Percentiles rank a stretch among this genome's conserved stretches.
Conservation (phyloP, 2,113 vertebrate genomes). For the Seriola rivoliana region DNA sequence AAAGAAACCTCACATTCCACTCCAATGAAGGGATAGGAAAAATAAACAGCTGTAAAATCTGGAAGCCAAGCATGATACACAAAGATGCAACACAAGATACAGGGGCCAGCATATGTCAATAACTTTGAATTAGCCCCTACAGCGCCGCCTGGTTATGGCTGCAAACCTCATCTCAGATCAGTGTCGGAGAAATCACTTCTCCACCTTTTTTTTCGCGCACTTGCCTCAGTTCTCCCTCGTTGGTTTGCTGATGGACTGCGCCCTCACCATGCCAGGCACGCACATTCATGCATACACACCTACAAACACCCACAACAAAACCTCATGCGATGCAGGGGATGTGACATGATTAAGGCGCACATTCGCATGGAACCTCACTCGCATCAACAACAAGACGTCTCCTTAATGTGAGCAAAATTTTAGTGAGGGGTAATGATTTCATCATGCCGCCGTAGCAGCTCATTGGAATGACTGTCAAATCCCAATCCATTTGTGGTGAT, state of each 20-base stretch:
- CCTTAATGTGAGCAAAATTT: conserved; percentile 49
- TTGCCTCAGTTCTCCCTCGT: conserved; percentile 65
- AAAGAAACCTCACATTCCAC: conserved; percentile 15
- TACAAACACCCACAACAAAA: conserved; percentile 25
- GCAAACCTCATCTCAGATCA: conserved; percentile 51
- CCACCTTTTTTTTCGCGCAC: conserved; percentile 30
- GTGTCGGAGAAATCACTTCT: conserved; percentile 55
- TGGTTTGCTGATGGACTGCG: conserved; percentile 67
- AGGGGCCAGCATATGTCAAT: conserved; percentile 2
- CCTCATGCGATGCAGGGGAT: conserved; percentile 12
- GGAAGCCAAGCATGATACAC: background rate
- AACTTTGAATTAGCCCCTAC: conserved; percentile 50
- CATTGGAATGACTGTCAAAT: conserved; percentile 77
- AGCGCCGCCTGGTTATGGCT: conserved; percentile 18
- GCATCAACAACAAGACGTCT: background rate
- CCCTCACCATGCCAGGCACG: conserved; percentile 47
- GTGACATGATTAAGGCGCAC: conserved; percentile 61
- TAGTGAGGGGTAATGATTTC: conserved; percentile 63
- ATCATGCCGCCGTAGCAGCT: conserved; percentile 57
- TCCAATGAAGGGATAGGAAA: background rate
- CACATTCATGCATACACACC: conserved; percentile 15
- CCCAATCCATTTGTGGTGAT: conserved; percentile 64
- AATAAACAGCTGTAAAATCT: conserved; percentile 15
- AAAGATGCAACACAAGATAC: conserved; percentile 20
- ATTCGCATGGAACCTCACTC: conserved; percentile 1